Conservation (phyloP, 2,797 vertebrate species). For the Acanthurus lineatus region DNA sequence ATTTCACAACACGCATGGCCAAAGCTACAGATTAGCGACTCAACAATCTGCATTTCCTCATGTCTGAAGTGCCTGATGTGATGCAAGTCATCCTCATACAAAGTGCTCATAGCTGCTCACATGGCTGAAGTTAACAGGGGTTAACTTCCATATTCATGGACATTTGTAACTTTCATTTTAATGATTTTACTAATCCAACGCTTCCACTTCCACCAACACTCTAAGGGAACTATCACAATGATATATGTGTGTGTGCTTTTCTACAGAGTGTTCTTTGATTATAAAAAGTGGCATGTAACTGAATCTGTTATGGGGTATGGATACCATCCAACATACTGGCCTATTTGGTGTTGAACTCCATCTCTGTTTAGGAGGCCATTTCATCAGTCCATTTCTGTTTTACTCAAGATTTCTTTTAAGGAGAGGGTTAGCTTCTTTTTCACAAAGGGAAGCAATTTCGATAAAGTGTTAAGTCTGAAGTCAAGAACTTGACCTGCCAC, state of each 20-base stretch:
- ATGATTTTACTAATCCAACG: conserved; percentile 46
- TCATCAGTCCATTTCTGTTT: conserved; percentile 23
- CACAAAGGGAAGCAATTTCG: conserved; percentile 39
- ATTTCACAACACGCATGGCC: conserved; percentile 28
- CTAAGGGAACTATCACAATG: conserved; percentile 10
- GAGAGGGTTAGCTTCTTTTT: conserved; percentile 17
- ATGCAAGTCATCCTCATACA: conserved; percentile 38
- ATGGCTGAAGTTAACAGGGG: conserved; percentile 39
- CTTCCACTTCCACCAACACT: conserved; percentile 29
- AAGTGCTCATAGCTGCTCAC: conserved; percentile 31
- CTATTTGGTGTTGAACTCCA: conserved; percentile 38
- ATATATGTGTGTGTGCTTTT: conserved; percentile 9
- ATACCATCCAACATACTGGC: conserved; percentile 50
- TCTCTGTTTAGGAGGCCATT: conserved; percentile 29
- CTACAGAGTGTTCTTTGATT: conserved; percentile 40
- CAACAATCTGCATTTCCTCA: conserved; percentile 30
- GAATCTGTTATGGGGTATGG: conserved; percentile 52
- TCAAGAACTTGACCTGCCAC: conserved; percentile 62
- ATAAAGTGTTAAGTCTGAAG: conserved; percentile 30
- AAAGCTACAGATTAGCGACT: conserved; percentile 49
- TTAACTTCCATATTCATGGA: conserved; percentile 31
- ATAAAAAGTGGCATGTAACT: conserved; percentile 57
- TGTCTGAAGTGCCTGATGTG: conserved; percentile 29
- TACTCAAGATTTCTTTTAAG: background rate
- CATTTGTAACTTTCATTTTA: conserved; percentile 55